Percentiles rank a stretch among this genome's conserved stretches.
phyloP scores from a whole-genome alignment of 2,888 invertebrate genomes.

The Ceramica pisi region DNA sequence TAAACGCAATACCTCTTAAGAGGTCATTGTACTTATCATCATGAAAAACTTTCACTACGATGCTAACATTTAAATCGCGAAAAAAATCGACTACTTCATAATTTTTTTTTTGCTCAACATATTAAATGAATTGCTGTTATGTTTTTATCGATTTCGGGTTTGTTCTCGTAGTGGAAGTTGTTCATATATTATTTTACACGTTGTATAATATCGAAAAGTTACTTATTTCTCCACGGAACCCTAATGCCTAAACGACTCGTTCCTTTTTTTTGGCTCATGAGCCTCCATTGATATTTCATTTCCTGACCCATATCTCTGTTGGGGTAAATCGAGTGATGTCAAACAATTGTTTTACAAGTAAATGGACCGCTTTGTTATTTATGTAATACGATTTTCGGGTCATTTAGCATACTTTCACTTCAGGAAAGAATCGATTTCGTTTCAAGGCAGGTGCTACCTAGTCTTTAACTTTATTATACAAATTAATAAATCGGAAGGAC shows the following conservation, averaged over 20 bases:
- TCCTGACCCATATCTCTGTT: constrained; percentile 52
- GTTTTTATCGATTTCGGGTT: no score
- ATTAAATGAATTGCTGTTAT: no score
- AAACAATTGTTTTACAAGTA: constrained; percentile 49
- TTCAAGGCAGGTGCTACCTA: no score
- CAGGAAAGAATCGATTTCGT: neutral
- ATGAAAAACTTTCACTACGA: no score
- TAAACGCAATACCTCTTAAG: no score
- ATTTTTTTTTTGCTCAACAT: no score
- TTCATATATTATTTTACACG: no score
- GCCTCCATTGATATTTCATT: constrained; percentile 49
- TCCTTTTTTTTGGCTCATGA: constrained; percentile 29
- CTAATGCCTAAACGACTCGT: constrained; percentile 28
- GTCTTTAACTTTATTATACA: no score
- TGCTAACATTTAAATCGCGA: no score
- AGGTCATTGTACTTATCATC: no score
- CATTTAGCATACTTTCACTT: constrained; percentile 21
- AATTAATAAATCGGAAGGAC: neutral
- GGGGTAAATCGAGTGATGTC: constrained; percentile 41
- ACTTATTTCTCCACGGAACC: constrained; percentile 5
- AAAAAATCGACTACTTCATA: no score
- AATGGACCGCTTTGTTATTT: constrained; percentile 36
- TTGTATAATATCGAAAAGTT: neutral
- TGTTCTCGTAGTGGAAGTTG: no score
- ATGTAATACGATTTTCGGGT: constrained; percentile 27